A percentile compares a stretch with the other conserved stretches of the same genome.
phyloP scores from a whole-genome alignment of 2,888 invertebrate species.

The Sinelater perroti region DNA sequence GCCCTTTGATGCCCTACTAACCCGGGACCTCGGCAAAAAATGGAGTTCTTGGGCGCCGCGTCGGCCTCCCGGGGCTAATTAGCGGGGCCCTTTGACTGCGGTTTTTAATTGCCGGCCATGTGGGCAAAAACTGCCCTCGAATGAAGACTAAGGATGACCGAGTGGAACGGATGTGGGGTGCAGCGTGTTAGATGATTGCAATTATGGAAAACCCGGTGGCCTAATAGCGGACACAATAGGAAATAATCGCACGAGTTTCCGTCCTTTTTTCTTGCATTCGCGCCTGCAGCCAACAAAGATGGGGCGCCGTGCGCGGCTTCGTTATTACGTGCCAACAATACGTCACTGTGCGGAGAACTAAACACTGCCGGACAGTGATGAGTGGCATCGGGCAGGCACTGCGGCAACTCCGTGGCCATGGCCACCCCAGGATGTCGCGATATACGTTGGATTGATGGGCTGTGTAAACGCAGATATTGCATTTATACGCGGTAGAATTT shows the following conservation, averaged over 20 bases:
- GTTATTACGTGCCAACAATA: conserved; percentile 48
- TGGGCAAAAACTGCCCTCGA: conserved; percentile 11
- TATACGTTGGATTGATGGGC: conserved; percentile 15
- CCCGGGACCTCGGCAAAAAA: too few relatives aligned
- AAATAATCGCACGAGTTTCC: conserved; percentile 45
- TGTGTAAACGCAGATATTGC: conserved; percentile 12
- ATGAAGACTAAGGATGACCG: conserved; percentile 14
- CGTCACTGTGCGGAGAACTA: conserved; percentile 46
- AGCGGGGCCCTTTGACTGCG: too few relatives aligned
- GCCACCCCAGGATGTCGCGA: conserved; percentile 17
- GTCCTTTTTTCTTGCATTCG: conserved; percentile 38
- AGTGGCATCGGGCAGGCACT: conserved; percentile 46
- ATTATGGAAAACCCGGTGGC: conserved; percentile 47
- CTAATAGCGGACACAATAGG: conserved; percentile 46
- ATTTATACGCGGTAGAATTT: neutral
- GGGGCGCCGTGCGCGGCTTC: conserved; percentile 37
- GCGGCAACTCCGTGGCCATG: conserved; percentile 40
- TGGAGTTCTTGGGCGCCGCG: too few relatives aligned
- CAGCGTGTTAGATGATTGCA: conserved; percentile 49
- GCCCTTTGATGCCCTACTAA: conserved; percentile 11
- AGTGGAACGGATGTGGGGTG: conserved; percentile 39
- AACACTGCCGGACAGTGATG: conserved; percentile 48
- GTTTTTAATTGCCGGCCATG: too few relatives aligned
- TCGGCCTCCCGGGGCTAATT: too few relatives aligned
- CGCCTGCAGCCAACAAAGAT: conserved; percentile 28